phyloP scores from a whole-genome alignment of 2,113 vertebrate species.

The Tympanuchus pallidicinctus region DNA sequence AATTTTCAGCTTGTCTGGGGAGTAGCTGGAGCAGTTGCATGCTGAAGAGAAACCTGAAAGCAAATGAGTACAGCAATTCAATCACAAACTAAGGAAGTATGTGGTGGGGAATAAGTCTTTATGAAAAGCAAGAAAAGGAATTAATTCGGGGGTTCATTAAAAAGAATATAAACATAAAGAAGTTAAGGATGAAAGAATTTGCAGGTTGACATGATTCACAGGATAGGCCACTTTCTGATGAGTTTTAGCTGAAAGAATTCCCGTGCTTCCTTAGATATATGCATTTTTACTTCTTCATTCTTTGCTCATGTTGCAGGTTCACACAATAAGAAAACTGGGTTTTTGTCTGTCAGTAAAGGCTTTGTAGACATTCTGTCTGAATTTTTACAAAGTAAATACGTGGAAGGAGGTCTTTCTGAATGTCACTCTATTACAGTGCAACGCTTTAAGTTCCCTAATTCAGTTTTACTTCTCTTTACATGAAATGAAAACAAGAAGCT shows the following conservation, averaged over 20 bases:
- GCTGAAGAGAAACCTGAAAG: neutral
- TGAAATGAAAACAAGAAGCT: neutral
- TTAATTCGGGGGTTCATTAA: neutral
- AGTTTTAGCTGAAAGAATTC: neutral
- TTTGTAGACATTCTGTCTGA: neutral
- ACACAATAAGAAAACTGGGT: neutral
- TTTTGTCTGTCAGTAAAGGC: neutral
- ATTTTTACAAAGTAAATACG: neutral
- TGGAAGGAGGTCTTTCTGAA: slow-evolving; percentile 7
- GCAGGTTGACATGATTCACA: neutral
- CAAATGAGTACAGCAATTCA: neutral
- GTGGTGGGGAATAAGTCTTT: neutral
- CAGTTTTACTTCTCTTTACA: slow-evolving; percentile 58
- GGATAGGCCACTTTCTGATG: neutral
- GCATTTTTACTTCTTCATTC: neutral
- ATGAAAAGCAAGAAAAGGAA: neutral
- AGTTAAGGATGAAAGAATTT: neutral
- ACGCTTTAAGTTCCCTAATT: slow-evolving; percentile 21
- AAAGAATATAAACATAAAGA: neutral
- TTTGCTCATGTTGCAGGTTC: neutral
- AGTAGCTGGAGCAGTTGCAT: neutral
- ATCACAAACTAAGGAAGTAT: neutral
- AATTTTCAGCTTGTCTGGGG: neutral
- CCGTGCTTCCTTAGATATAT: neutral
- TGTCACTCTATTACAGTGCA: neutral